These are phyloP conservation scores for Mionectes macconnelli DNA, from an alignment of 2,113 vertebrate genomes.

Conservation along the genomic window DNA sequence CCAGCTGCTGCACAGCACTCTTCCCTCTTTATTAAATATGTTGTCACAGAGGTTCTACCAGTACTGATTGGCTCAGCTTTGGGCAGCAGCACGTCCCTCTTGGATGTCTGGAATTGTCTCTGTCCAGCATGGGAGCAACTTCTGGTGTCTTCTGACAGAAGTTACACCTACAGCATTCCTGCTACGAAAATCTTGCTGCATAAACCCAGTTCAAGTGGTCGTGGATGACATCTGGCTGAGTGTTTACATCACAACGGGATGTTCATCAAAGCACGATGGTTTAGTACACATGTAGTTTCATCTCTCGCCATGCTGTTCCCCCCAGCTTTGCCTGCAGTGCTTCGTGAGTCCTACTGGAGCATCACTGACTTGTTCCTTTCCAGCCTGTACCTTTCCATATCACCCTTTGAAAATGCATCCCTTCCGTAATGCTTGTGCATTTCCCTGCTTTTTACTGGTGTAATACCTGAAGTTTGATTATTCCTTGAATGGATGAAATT, in stretches of 20 bases:
- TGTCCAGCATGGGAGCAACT: rapidly evolving
- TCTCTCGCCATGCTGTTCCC: not conserved
- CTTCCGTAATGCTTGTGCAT: not conserved
- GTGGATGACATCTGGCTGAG: not conserved
- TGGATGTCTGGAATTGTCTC: not conserved
- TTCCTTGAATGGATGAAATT: not conserved
- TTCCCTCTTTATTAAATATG: not conserved
- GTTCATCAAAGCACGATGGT: not conserved
- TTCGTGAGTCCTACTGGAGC: not conserved
- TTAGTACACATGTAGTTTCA: not conserved
- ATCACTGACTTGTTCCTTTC: not conserved
- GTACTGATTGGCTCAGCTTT: not conserved
- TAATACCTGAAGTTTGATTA: not conserved
- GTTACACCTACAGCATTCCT: not conserved
- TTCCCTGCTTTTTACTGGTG: not conserved
- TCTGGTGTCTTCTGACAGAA: not conserved
- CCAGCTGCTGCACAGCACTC: not conserved
- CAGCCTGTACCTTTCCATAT: not conserved
- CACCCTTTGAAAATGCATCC: not conserved
- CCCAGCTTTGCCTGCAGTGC: not conserved
- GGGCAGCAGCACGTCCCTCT: too few species aligned
- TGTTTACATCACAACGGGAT: not conserved
- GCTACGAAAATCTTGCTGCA: not conserved
- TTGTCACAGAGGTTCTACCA: not conserved
- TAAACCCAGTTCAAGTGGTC: not conserved